Evolutionary conservation across 2,797 vertebrate species (phyloP).

Genomic region (Pagetopsis macropterus): DNA sequence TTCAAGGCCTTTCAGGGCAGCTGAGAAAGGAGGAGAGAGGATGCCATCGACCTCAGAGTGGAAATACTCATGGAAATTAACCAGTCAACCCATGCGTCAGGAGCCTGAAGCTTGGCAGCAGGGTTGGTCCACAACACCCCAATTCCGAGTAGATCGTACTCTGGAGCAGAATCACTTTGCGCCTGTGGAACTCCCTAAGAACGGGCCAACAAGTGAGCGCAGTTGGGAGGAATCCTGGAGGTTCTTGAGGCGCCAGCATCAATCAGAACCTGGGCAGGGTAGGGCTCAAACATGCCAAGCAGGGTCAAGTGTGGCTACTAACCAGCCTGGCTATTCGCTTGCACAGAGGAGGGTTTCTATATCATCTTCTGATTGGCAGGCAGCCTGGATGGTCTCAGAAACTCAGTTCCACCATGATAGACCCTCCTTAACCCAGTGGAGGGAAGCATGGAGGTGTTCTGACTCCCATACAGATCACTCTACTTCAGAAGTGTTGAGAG

Average conservation of each 20-base stretch:
- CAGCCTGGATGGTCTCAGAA: conserved; percentile 67
- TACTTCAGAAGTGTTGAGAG: conserved; percentile 12
- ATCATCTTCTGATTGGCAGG: conserved; percentile 61
- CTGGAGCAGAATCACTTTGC: conserved; percentile 38
- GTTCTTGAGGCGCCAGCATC: conserved; percentile 42
- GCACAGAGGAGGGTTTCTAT: neutral
- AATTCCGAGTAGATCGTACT: conserved; percentile 23
- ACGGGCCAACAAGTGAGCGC: conserved; percentile 43
- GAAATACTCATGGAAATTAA: conserved; percentile 65
- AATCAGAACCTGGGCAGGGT: conserved; percentile 12
- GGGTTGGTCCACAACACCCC: conserved; percentile 48
- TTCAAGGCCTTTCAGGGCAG: conserved; percentile 27
- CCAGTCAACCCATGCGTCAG: conserved; percentile 48
- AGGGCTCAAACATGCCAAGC: conserved; percentile 11
- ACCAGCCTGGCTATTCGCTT: neutral
- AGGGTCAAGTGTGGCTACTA: neutral
- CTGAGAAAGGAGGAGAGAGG: conserved; percentile 11
- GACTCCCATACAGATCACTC: conserved; percentile 27
- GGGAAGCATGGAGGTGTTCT: conserved; percentile 64
- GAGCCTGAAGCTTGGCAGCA: conserved; percentile 65
- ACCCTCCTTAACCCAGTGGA: conserved; percentile 68
- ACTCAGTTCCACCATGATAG: conserved; percentile 55
- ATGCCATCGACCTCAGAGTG: conserved; percentile 48
- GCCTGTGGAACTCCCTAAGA: conserved; percentile 37
- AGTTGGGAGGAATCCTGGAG: conserved; percentile 71